Evolutionary conservation across 2,113 vertebrate genomes (phyloP).

Genomic region (Psammodynastes pulverulentus): DNA sequence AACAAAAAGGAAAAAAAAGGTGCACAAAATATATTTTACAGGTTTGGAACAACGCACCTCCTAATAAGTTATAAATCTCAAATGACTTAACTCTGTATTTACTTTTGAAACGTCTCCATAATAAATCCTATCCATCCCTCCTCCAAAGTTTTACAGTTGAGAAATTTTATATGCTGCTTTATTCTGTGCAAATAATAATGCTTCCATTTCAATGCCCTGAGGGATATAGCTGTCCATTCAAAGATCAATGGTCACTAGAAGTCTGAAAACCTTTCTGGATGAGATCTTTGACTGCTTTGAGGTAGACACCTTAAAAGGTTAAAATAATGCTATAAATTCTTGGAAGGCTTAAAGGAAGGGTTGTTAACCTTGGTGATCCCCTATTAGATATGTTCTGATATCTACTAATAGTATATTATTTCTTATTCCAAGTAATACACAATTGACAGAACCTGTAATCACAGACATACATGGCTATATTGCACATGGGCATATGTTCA

Average conservation of each 20-base stretch:
- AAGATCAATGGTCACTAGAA: constrained; percentile 66
- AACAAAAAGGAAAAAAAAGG: constrained; percentile 3
- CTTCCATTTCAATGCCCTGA: constrained; percentile 61
- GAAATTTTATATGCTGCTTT: constrained; percentile 59
- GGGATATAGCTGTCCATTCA: constrained; percentile 51
- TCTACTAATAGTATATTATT: constrained; percentile 16
- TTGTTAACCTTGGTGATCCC: constrained; percentile 52
- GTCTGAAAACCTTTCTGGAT: constrained; percentile 58
- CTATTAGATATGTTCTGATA: constrained; percentile 30
- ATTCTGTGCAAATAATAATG: constrained; percentile 65
- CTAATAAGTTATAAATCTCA: constrained; percentile 2
- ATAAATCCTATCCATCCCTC: constrained; percentile 17
- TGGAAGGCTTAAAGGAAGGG: constrained; percentile 37
- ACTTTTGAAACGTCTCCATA: constrained; percentile 31
- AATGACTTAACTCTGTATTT: constrained; percentile 20
- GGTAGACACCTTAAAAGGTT: constrained; percentile 63
- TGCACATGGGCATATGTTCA: constrained; percentile 22
- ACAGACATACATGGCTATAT: background rate
- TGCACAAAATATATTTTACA: constrained; percentile 9
- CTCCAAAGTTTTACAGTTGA: constrained; percentile 53
- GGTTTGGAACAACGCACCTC: constrained; percentile 10
- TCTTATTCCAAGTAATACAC: constrained; percentile 32
- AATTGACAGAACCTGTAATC: constrained; percentile 14
- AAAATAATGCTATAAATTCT: constrained; percentile 59
- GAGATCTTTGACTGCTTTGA: constrained; percentile 67